Base-by-base conservation (phyloP, 2,888 invertebrate genomes). In the Glaucopsyche alexis region DNA sequence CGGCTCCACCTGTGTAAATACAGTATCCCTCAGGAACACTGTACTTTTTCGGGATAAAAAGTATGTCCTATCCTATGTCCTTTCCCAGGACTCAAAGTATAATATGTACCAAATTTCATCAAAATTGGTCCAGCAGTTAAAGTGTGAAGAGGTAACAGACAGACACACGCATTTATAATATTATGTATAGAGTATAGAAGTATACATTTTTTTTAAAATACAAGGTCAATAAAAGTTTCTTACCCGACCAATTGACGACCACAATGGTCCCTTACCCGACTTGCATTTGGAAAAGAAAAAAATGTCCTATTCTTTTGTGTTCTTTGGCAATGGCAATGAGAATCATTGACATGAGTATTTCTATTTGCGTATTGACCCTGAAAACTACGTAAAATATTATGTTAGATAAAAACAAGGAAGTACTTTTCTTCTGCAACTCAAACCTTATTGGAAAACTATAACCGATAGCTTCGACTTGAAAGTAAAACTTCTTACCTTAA, bases 171-270 rank as follows among this genome's bases (percentile, higher is more conserved):
- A n/a, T n/a, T n/a, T n/a, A n/a, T n/a, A n/a, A n/a, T n/a, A n/a
- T n/a, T n/a, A n/a, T n/a, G n/a, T n/a, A n/a, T n/a, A n/a, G n/a
- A n/a, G n/a, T n/a, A n/a, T n/a, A n/a, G n/a, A n/a, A n/a, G n/a
- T n/a, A n/a, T n/a, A n/a, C n/a, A n/a, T n/a, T n/a, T 8, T 52
- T 19, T 55, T 16, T 8, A 9, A 9, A 19, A 16, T 11, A 55
- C 19, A 55, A 55, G 55, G 55, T 38, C 14, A 52, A 71, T 6
- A 38, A 67, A 55, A 50, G 38, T 29, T 11, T 64, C 76, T 73
- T 89, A 96, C 96, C 96, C 96, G 76, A 96, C 94, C 75, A 97
- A 87, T 86, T 96, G 96, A 81, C 96, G 94, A 76, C 96, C 96
- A 81, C 94, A 93, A 82, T 96, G 96, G 81, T 95, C 94, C 80